A percentile compares a stretch with the other conserved stretches of the same genome.
phyloP scores from a whole-genome alignment of 2,888 invertebrate genomes.

The Melanotus villosus region DNA sequence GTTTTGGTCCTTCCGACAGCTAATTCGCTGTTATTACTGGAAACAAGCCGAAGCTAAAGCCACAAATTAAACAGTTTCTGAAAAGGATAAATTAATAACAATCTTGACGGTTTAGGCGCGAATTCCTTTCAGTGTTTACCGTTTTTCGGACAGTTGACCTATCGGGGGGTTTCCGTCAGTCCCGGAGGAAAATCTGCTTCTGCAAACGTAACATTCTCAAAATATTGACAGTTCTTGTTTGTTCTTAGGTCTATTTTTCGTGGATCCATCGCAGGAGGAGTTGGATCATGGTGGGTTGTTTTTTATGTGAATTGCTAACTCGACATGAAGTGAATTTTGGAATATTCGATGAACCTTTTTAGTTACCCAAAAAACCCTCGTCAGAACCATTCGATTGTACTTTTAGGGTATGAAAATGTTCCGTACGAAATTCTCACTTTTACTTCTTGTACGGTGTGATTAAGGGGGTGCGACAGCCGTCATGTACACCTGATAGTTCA shows the following conservation, averaged over 20 bases:
- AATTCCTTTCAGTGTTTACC: background rate
- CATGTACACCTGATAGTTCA: too few species aligned
- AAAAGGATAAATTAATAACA: background rate
- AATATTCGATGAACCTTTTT: too few species aligned
- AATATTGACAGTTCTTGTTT: constrained; percentile 31
- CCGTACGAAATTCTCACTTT: too few species aligned
- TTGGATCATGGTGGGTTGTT: background rate
- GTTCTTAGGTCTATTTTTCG: constrained; percentile 21
- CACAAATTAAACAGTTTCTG: background rate
- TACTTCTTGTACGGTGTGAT: too few species aligned
- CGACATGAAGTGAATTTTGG: too few species aligned
- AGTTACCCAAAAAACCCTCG: too few species aligned
- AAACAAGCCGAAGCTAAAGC: background rate
- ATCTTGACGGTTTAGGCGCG: background rate
- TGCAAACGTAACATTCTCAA: constrained; percentile 26
- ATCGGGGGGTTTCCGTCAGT: constrained; percentile 3
- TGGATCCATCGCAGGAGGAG: constrained; percentile 14
- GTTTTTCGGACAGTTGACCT: constrained; percentile 18
- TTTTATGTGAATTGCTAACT: too few species aligned
- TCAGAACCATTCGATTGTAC: too few species aligned
- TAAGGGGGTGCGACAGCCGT: too few species aligned
- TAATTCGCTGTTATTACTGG: background rate
- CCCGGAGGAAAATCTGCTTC: constrained; percentile 17
- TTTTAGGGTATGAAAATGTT: too few species aligned
- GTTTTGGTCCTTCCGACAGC: background rate